phyloP scores from a whole-genome alignment of 2,113 vertebrate genomes.

The Corythornis vintsioides region DNA sequence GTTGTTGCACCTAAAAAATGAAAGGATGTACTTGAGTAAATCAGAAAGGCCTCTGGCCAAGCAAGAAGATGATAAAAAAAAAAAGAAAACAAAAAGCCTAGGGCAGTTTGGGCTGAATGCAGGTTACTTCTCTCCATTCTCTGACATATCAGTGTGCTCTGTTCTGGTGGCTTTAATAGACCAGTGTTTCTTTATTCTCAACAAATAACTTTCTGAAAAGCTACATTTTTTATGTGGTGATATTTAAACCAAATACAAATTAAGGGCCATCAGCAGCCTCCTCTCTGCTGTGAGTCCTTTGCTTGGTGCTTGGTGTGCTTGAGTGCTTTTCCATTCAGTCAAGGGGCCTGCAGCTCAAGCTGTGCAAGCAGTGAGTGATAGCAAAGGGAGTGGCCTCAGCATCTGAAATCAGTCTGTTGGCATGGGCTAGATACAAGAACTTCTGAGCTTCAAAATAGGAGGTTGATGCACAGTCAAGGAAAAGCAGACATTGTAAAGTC shows the following conservation, averaged over 20 bases:
- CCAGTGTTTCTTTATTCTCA: neutral
- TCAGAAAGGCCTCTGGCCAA: neutral
- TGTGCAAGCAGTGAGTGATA: neutral
- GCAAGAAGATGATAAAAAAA: neutral
- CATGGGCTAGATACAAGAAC: neutral
- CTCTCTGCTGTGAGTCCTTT: neutral
- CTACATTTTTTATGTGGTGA: neutral
- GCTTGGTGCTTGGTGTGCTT: neutral
- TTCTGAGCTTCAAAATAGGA: neutral
- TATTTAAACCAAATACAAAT: neutral
- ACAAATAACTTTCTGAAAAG: neutral
- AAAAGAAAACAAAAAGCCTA: neutral
- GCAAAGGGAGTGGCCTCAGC: neutral
- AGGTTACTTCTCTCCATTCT: neutral
- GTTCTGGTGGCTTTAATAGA: neutral
- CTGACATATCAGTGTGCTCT: neutral
- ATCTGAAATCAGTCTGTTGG: neutral
- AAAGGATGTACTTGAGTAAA: neutral
- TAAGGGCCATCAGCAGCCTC: neutral
- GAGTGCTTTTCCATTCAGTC: neutral
- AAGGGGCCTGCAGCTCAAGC: neutral
- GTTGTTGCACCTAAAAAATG: neutral
- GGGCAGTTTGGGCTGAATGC: neutral
- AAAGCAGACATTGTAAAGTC: neutral
- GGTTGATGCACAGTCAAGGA: neutral